These are phyloP conservation scores for Galaxias olidus DNA, from an alignment of 2,797 vertebrate genomes.

Conservation along the genomic window DNA sequence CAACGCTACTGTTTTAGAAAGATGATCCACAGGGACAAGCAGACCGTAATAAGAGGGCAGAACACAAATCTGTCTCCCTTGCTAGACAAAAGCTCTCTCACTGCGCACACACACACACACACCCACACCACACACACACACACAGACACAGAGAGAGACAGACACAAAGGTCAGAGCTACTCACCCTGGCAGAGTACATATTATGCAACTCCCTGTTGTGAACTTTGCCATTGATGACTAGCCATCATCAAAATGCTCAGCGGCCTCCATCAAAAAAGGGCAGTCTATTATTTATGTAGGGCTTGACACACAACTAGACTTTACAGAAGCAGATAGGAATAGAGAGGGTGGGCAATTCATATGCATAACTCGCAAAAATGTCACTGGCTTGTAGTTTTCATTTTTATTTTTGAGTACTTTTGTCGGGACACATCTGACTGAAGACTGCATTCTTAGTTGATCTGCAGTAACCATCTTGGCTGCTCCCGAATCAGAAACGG, in stretches of 20 bases:
- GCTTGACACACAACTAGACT: neutral
- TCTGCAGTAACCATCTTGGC: too few species aligned
- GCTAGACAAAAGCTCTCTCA: slow-evolving; percentile 4
- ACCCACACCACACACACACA: neutral
- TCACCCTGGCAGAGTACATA: neutral
- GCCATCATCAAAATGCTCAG: neutral
- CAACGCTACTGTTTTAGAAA: slow-evolving; percentile 22
- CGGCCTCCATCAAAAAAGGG: neutral
- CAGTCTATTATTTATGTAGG: neutral
- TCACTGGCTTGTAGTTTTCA: too few species aligned
- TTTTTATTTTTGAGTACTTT: too few species aligned
- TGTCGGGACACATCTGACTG: too few species aligned
- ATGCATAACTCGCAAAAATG: too few species aligned
- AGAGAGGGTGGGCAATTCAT: neutral
- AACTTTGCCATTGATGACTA: neutral
- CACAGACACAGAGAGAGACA: neutral
- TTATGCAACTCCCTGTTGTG: neutral
- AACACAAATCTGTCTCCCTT: slow-evolving; percentile 6
- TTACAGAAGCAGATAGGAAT: neutral
- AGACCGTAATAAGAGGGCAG: slow-evolving; percentile 38
- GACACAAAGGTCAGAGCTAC: neutral
- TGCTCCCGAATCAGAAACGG: too few species aligned
- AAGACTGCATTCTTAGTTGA: too few species aligned
- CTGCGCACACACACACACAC: slow-evolving; percentile 7
- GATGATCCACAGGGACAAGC: slow-evolving; percentile 36